Base-by-base conservation (phyloP, 2,797 vertebrate species). In the Rhabdophis nuchalis region DNA sequence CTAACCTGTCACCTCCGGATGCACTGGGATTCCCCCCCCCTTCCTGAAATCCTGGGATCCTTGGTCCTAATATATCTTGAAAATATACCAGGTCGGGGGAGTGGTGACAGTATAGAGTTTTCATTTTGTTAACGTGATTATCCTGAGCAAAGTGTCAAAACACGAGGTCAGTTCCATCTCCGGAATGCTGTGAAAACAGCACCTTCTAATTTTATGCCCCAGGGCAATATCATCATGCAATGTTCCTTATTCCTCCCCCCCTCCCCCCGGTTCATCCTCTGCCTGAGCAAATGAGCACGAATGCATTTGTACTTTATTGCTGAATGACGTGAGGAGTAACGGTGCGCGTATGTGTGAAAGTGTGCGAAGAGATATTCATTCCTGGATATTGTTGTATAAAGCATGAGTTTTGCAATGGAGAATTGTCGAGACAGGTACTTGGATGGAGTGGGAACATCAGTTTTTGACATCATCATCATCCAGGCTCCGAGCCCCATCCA, bases 111-210 rank as follows among this genome's bases (percentile, higher is more conserved):
- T 46, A 25, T 41, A 46, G 46, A 82, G 9, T 23, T 46, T 46
- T 12, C 36, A 1, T 82, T 46, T 82, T 82, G 36, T 46, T 82
- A 82, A 20, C 1, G 3, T 77, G 72, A 23, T 96, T 96, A 97
- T 97, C 96, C 96, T 97, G 95, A 90, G 91, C 95, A 97, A 92
- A 96, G 96, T 95, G 97, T 97, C 96, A 96, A 96, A 95, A 96
- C 93, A 53, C 68, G 14, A 20, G n/a, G 50, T 92, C 91, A 32
- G 54, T 60, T 9, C 91, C 88, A 82, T 53, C 46, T 46, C 91
- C 89, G 3, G 1, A 56, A 77, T 20, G 56, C 50, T 72, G 1
- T 56, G 25, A 32, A 89, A 57, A 52, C 53, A 27, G 88, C 60
- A 27, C 53, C 32, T 87, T 53, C 50, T 85, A 20, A 57, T 61